Evolutionary conservation across 2,113 vertebrate species (phyloP).

Genomic region (Chiloscyllium plagiosum): DNA sequence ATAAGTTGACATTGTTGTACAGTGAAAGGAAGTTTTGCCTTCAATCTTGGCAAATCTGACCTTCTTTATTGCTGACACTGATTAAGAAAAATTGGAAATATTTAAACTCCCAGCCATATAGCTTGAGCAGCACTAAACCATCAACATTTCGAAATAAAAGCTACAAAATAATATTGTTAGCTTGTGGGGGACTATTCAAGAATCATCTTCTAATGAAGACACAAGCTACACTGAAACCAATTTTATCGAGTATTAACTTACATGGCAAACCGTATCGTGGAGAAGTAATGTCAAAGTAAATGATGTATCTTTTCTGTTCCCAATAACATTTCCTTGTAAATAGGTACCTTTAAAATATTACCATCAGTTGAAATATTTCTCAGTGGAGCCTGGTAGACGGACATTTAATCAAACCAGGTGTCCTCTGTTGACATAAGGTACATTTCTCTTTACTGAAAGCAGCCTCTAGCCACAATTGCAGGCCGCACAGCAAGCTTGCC

Average conservation of each 20-base stretch:
- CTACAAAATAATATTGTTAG: background rate
- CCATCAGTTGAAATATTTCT: background rate
- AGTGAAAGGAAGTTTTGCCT: background rate
- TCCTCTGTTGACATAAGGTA: background rate
- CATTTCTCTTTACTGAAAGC: background rate
- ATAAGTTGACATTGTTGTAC: background rate
- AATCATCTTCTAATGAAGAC: background rate
- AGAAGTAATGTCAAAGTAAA: background rate
- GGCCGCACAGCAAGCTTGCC: background rate
- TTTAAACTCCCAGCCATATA: background rate
- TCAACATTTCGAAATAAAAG: background rate
- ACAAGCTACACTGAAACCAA: background rate
- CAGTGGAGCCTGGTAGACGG: background rate
- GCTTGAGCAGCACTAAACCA: background rate
- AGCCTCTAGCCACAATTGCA: background rate
- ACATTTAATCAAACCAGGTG: background rate
- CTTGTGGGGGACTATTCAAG: background rate
- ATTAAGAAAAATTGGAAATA: background rate
- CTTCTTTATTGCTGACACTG: background rate
- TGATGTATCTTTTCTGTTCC: background rate
- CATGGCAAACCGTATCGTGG: background rate
- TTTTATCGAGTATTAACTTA: background rate
- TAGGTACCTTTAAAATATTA: background rate
- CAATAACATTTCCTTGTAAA: background rate
- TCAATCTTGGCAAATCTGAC: background rate